Percentiles rank a stretch among this genome's conserved stretches.
Evolutionary conservation across 2,888 invertebrate species (phyloP).

Genomic region (Ophion ellenae): DNA sequence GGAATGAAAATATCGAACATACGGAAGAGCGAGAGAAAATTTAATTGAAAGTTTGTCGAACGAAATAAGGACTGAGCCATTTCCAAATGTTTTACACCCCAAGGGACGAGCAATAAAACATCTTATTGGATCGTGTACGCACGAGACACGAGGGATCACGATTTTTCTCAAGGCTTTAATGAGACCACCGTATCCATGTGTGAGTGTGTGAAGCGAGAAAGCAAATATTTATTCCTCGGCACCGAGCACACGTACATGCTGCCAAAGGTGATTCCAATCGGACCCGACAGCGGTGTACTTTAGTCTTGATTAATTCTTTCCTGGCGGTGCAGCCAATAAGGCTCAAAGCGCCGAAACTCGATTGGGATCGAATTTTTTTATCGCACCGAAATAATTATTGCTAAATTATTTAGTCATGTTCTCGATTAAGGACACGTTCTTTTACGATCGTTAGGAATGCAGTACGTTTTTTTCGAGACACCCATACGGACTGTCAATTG

Average conservation of each 20-base stretch:
- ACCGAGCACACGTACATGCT: background rate
- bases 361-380: background rate
- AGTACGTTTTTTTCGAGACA: background rate
- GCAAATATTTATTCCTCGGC: constrained; percentile 78
- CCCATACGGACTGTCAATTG: background rate
- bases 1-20: background rate
- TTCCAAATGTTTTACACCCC: constrained; percentile 1
- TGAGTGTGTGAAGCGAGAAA: constrained; percentile 20
- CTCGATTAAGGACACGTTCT: too few species aligned
- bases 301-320: constrained; percentile 18
- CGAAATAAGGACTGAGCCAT: constrained; percentile 18
- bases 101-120: constrained; percentile 72
- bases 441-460: too few species aligned
- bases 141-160: constrained; percentile 20
- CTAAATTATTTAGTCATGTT: background rate
- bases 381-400: background rate
- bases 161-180: constrained; percentile 70
- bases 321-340: background rate
- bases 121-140: constrained; percentile 60
- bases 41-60: constrained; percentile 44
- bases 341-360: background rate
- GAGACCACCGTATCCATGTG: constrained; percentile 66
- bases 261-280: constrained; percentile 29
- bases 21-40: background rate
- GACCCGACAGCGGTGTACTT: background rate